Percentiles rank a stretch among this genome's conserved stretches.
phyloP scores from a whole-genome alignment of 2,888 invertebrate species.

The Tachina fera region DNA sequence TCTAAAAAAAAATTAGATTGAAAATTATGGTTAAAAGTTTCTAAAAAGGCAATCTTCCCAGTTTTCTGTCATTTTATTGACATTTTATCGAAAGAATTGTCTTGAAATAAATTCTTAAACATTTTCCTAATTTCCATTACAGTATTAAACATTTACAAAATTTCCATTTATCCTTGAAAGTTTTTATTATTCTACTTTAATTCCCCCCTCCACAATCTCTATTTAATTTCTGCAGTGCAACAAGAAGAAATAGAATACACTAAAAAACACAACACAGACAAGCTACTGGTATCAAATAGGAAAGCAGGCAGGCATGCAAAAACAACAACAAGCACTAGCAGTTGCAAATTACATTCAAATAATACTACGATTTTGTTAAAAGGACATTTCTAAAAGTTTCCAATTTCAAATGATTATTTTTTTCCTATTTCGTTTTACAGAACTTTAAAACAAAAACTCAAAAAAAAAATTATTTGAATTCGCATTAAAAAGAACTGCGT shows the following conservation, averaged over 20 bases:
- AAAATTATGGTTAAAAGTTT: no score
- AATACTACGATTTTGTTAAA: slow-evolving; percentile 82
- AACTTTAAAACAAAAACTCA: slow-evolving; percentile 45
- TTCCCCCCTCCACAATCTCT: slow-evolving; percentile 22
- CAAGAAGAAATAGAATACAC: not conserved
- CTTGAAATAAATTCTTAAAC: not conserved
- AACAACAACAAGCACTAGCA: slow-evolving; percentile 52
- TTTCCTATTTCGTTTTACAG: slow-evolving; percentile 71
- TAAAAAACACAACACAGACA: not conserved
- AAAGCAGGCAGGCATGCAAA: slow-evolving; percentile 3
- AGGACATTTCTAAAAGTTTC: slow-evolving; percentile 81
- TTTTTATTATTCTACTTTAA: slow-evolving; percentile 42
- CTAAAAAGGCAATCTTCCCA: no score
- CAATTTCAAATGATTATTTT: slow-evolving; percentile 80
- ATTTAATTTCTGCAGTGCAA: slow-evolving; percentile 12
- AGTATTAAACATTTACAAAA: slow-evolving; percentile 63
- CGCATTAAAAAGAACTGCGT: slow-evolving; percentile 45
- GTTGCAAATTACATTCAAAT: slow-evolving; percentile 82
- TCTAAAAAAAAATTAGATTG: no score
- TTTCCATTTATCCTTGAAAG: slow-evolving; percentile 69
- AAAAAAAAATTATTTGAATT: slow-evolving; percentile 46
- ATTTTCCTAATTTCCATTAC: slow-evolving; percentile 3
- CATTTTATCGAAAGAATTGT: no score
- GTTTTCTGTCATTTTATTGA: no score
- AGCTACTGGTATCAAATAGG: not conserved